Evolutionary conservation across 2,113 vertebrate genomes (phyloP), one percentile per base, ranked within the genome.

Genomic region (Prietella phreatophila): DNA sequence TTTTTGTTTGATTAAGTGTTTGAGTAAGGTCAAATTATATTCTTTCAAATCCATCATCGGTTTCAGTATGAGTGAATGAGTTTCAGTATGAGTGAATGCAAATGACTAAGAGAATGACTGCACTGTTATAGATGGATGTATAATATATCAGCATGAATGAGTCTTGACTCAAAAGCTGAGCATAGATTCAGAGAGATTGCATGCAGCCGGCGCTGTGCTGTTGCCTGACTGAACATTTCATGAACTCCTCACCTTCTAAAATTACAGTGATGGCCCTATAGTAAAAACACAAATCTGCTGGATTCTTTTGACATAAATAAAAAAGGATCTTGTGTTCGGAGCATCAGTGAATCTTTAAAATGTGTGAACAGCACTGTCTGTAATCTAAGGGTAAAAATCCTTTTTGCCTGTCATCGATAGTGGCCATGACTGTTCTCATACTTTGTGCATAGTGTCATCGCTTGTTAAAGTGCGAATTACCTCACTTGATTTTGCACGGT

Each of bases 381-480:
- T 86, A 84, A 86, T 78, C 20, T 58, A 82, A 78, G 27, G 47
- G 50, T 82, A 82, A 56, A 90, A 86, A 87, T 89, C 82, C 63
- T 79, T 58, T 87, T 88, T 88, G 75, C 30, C 85, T 90, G 76
- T 88, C 89, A 88, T 88, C 78, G 42, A 71, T 89, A 93, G 88
- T 86, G 11, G 86, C 90, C 86, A 88, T 89, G 90, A 91, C 87
- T 89, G 33, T 33, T 67, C 88, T 91, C 93, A 87, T 93, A 90
- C 93, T 93, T 93, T 47, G 25, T 81, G 86, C 55, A 92, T 93
- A 14, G 85, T 91, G 92, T 94, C 93, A 94, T 92, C 71, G 88
- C 89, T 89, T 82, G 91, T 93, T 92, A 93, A 93, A 92, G 90
- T 84, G 42, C 33, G 85, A 82, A 95, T 94, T 91, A 93, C 93